A percentile compares a stretch with the other conserved stretches of the same genome.
Conservation (phyloP, 1,140 invertebrate genomes). For the Notospermus geniculatus region DNA sequence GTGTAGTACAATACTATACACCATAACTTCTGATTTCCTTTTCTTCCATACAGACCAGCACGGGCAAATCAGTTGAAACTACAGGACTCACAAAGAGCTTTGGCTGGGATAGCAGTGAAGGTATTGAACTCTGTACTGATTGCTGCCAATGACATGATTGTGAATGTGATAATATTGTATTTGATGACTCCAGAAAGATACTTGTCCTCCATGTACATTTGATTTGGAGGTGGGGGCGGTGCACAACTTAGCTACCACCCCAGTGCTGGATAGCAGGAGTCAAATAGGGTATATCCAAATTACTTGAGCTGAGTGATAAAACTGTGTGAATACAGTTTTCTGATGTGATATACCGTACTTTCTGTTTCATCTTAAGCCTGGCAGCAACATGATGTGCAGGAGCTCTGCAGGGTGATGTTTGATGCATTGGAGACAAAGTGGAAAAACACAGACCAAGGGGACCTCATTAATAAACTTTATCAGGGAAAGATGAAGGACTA, state of each 20-base stretch:
- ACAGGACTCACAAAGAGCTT: slow-evolving; percentile 86
- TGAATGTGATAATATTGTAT: background rate
- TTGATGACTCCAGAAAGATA: too few relatives aligned
- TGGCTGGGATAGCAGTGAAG: slow-evolving; percentile 84
- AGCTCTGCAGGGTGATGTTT: slow-evolving; percentile 88
- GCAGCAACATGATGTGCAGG: slow-evolving; percentile 92
- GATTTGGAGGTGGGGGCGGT: too few relatives aligned
- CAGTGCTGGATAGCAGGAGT: too few relatives aligned
- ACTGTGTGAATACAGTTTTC: too few relatives aligned
- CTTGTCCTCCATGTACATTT: too few relatives aligned
- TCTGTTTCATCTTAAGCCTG: slow-evolving; percentile 62
- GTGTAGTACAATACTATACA: too few relatives aligned
- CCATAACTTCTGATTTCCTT: too few relatives aligned
- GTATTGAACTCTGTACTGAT: slow-evolving; percentile 26
- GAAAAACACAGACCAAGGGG: slow-evolving; percentile 78
- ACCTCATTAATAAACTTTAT: slow-evolving; percentile 78
- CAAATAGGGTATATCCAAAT: too few relatives aligned
- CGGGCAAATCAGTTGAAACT: slow-evolving; percentile 71
- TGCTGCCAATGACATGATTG: too few relatives aligned
- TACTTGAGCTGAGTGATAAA: too few relatives aligned
- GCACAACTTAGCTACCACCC: too few relatives aligned
- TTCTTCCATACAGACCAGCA: slow-evolving; percentile 68
- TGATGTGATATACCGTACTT: too few relatives aligned
- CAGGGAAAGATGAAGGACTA: slow-evolving; percentile 86
- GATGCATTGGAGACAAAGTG: slow-evolving; percentile 86